Evolutionary conservation across 2,797 vertebrate species (phyloP), one percentile per base, ranked within the genome.

Genomic region (Crocodylus rhombifer): DNA sequence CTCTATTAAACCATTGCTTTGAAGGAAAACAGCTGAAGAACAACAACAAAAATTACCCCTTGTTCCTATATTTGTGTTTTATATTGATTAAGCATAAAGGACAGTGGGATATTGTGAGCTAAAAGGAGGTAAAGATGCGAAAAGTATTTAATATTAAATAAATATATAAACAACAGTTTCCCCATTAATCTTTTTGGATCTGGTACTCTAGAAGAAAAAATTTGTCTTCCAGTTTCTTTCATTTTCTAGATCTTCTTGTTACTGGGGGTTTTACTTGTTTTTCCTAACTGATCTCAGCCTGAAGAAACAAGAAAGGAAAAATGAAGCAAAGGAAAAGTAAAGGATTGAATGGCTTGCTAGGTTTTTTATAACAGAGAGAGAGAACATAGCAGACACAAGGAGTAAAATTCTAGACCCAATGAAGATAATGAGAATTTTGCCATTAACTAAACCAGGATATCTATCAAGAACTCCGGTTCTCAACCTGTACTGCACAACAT

Each of bases 361-460:
- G 61, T 87, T 79, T 94, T 94, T 63, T 86, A 74, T 77, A 18
- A 51, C 5, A 23, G 74, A 30, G 23, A 33, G 77, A 86, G 21
- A 82, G 28, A 79, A 89, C 33, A 42, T 33, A 30, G n/a, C 14
- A 86, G 61, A 80, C 8, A 5, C 5, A 80, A n/a, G 4, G 17
- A 13, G 18, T 69, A 65, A 73, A 88, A 33, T 81, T 20, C 62
- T 61, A 78, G 56, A 28, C 14, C 77, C 58, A 64, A 56, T 74
- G 67, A 60, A 61, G 74, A 77, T 25, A 80, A 36, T 0, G 77
- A 57, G 55, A 56, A 79, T 64, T 67, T 13, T 87, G 76, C 42
- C 6, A 7, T 5, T 65, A 65, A 65, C 17, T 13, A 15, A n/a
- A 15, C 28, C 63, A 65, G 14, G 63, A 65, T 65, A 28, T n/a